These are phyloP conservation scores for Magallana ariakensis DNA, from an alignment of 1,140 invertebrate species.

Conservation along the genomic window DNA sequence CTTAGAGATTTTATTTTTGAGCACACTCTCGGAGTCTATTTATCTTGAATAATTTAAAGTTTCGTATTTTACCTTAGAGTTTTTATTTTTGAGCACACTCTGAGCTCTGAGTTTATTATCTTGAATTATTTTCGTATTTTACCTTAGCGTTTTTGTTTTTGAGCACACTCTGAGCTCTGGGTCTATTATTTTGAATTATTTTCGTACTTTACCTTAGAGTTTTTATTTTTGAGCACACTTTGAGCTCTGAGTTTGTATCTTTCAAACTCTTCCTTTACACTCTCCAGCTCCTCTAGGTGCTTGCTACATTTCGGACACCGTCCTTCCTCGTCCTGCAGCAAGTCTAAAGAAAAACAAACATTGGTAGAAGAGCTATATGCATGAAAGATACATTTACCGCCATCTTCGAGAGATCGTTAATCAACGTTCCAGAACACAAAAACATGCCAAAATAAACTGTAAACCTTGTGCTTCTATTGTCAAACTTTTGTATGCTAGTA, in stretches of 20 bases:
- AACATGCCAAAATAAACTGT: neutral
- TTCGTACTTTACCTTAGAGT: constrained; percentile 69
- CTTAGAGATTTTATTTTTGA: constrained; percentile 53
- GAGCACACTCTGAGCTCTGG: constrained; percentile 74
- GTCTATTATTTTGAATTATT: too few relatives aligned
- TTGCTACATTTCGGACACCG: constrained; percentile 65
- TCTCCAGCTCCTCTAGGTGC: constrained; percentile 77
- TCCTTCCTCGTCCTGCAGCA: constrained; percentile 61
- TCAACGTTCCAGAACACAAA: neutral
- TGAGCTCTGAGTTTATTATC: neutral
- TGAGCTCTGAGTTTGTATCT: constrained; percentile 79
- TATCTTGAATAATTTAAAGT: too few relatives aligned
- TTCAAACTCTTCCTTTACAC: constrained; percentile 80
- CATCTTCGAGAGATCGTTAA: too few relatives aligned
- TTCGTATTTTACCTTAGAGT: constrained; percentile 69
- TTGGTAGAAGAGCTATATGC: too few relatives aligned
- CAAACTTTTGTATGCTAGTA: too few relatives aligned
- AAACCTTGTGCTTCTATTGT: too few relatives aligned
- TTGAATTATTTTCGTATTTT: too few relatives aligned
- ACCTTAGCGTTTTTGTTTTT: constrained; percentile 78
- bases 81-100: neutral
- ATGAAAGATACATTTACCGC: too few relatives aligned
- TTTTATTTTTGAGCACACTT: constrained; percentile 79
- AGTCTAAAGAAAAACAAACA: constrained; percentile 59
- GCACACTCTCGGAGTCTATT: constrained; percentile 47